Base-by-base conservation (phyloP, 2,113 vertebrate genomes). In the Empidonax traillii region DNA sequence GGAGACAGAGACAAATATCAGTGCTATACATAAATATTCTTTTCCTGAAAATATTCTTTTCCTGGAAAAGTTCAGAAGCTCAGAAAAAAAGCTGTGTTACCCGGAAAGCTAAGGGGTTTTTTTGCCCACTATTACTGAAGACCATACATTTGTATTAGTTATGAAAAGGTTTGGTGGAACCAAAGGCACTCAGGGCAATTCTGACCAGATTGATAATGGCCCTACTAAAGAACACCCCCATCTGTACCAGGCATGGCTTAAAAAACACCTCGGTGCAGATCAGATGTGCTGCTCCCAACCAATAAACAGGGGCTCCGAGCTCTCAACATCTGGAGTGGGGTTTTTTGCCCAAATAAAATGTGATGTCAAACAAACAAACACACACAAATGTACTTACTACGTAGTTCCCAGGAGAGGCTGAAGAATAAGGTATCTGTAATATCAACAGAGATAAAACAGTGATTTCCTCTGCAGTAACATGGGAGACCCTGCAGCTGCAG, bases 331-430 rank as follows among this genome's bases (percentile, higher is more conserved):
- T 98, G 97, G 96, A 93, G 88, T 96, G 91, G 87, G 91, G 72
- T 97, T 66, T 77, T 91, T 91, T 91, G 79, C 87, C 86, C 89
- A 78, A 96, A 93, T 55, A 94, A 97, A 97, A 94, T 1, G 71
- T 62, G 94, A 35, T n/a, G 56, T n/a, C 56, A 58, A 58, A n/a
- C 9, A 58, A 14, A 93, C 90, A 95, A 77, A 68, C 90, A 84
- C 84, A 94, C 35, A 79, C 72, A 93, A 75, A 89, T 94, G 83
- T 96, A 98, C 99, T 97, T 98, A 99, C 99, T 98, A 99, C 99
- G 66, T 99, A 99, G 98, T 99, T 99, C 96, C 99, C 99, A 92
- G 99, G 99, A 96, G 99, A 99, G 6, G 99, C 98, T 85, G 99
- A 99, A 43, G 99, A 99, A 89, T 99, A 99, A 35, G 99, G 98